phyloP scores from a whole-genome alignment of 2,113 vertebrate genomes.

The Pseudorasbora parva region DNA sequence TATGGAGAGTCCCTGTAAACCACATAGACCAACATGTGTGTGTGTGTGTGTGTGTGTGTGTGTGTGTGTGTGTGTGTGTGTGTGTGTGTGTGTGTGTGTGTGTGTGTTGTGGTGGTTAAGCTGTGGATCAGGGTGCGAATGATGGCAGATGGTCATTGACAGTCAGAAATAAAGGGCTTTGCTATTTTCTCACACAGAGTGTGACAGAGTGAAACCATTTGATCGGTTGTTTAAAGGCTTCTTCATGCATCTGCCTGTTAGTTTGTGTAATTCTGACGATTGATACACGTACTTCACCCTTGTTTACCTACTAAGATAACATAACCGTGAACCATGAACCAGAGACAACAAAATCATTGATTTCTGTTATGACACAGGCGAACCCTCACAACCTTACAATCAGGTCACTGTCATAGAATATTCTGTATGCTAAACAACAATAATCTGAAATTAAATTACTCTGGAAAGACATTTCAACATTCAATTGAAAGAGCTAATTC shows the following conservation, averaged over 20 bases:
- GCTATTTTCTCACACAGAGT: neutral
- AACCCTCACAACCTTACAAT: neutral
- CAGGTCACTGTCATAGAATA: neutral
- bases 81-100: neutral
- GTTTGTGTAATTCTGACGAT: neutral
- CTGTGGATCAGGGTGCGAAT: neutral
- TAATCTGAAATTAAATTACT: neutral
- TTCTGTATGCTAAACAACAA: neutral
- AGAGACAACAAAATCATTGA: conserved; percentile 40
- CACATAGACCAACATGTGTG: no score
- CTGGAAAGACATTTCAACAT: neutral
- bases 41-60: no score
- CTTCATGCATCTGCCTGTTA: neutral
- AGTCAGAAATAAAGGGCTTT: neutral
- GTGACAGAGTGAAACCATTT: neutral
- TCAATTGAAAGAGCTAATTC: no score
- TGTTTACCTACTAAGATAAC: conserved; percentile 25
- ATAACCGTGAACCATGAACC: conserved; percentile 51
- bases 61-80: no score
- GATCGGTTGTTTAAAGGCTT: neutral
- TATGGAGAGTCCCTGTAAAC: no score
- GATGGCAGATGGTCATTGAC: conserved; percentile 34
- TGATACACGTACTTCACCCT: neutral
- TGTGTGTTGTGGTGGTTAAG: neutral
- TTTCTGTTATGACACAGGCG: conserved; percentile 31